phyloP scores from a whole-genome alignment of 1,140 invertebrate genomes.

The Hetaerina americana region DNA sequence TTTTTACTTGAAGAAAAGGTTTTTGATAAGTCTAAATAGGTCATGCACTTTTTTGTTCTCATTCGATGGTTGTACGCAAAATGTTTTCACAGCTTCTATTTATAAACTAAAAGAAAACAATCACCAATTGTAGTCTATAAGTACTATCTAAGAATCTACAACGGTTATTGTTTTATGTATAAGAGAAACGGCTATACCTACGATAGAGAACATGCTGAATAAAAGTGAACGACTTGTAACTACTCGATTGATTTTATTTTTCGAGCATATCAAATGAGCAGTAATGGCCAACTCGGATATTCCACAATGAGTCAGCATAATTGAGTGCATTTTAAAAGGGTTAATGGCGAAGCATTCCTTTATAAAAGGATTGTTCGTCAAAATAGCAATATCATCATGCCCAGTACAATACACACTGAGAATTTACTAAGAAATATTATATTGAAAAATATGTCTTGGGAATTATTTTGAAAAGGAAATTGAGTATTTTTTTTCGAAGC shows the following conservation, averaged over 20 bases:
- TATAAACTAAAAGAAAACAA: slow-evolving; percentile 1
- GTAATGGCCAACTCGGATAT: neutral
- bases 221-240: neutral
- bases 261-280: neutral
- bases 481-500: neutral
- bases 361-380: slow-evolving; percentile 9
- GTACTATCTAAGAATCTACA: neutral
- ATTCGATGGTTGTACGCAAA: neutral
- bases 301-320: neutral
- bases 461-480: neutral
- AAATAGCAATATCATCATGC: neutral
- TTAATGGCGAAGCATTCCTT: slow-evolving; percentile 7
- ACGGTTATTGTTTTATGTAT: neutral
- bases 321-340: neutral
- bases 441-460: neutral
- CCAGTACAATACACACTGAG: neutral
- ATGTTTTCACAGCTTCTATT: neutral
- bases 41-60: neutral
- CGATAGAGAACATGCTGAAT: neutral
- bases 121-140: neutral
- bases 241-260: neutral
- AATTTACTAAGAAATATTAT: slow-evolving; percentile 1
- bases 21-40: neutral
- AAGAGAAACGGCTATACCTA: neutral
- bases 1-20: neutral